Evolutionary conservation across 1,140 invertebrate genomes (phyloP).

Genomic region (Cydia splendana): DNA sequence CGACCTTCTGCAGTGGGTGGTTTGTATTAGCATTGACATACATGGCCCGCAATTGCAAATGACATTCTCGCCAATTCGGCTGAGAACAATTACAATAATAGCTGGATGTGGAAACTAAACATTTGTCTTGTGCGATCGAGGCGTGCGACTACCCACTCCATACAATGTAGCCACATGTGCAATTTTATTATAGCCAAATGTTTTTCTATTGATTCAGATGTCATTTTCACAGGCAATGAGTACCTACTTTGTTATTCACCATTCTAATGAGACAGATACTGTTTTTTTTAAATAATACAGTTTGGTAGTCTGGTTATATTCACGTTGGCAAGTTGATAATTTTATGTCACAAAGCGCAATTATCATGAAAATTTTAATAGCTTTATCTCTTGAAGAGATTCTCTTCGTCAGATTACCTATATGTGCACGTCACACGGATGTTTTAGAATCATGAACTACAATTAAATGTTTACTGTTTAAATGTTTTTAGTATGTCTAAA

Average conservation of each 20-base stretch:
- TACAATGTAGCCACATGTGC: neutral
- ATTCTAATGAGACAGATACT: too few relatives aligned
- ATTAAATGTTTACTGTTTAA: too few relatives aligned
- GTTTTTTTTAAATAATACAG: too few relatives aligned
- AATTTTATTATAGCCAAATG: constrained; percentile 1
- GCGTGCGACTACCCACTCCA: neutral
- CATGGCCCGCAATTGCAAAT: constrained; percentile 54
- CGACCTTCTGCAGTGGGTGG: constrained; percentile 56
- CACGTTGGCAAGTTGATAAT: neutral
- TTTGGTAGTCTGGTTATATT: neutral
- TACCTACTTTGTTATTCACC: neutral
- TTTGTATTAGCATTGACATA: constrained; percentile 70
- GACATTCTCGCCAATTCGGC: constrained; percentile 52
- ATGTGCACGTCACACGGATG: too few relatives aligned
- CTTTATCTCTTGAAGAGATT: too few relatives aligned
- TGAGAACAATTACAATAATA: constrained; percentile 50
- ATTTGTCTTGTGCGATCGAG: constrained; percentile 37
- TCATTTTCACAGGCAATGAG: neutral
- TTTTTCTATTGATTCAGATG: constrained; percentile 21
- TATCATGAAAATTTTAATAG: too few relatives aligned
- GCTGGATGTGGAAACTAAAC: constrained; percentile 41
- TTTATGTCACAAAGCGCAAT: too few relatives aligned
- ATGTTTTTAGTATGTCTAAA: too few relatives aligned
- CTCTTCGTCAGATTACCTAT: too few relatives aligned
- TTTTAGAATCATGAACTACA: too few relatives aligned